These are phyloP conservation scores for Operophtera brumata DNA, from an alignment of 2,888 invertebrate genomes.

Conservation along the genomic window DNA sequence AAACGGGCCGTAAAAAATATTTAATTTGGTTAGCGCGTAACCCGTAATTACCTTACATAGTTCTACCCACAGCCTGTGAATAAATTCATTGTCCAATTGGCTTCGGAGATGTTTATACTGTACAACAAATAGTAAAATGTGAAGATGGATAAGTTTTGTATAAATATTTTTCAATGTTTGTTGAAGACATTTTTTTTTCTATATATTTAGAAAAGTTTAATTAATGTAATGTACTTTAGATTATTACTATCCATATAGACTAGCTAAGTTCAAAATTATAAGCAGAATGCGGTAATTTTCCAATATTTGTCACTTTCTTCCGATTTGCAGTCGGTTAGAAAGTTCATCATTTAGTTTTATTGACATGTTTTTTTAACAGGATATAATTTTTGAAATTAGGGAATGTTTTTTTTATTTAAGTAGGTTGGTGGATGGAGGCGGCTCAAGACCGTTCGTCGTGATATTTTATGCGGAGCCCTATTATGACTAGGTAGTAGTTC, in stretches of 20 bases:
- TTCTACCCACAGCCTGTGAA: constrained; percentile 53
- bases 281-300: too few species aligned
- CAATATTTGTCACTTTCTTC: too few species aligned
- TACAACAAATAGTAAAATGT: constrained; percentile 15
- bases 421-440: neutral
- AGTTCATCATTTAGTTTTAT: too few species aligned
- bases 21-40: constrained; percentile 67
- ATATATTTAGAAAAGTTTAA: too few species aligned
- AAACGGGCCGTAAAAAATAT: constrained; percentile 66
- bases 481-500: too few species aligned
- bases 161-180: neutral
- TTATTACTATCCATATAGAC: too few species aligned
- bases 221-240: too few species aligned
- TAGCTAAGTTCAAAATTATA: too few species aligned
- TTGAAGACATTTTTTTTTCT: neutral
- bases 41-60: constrained; percentile 64
- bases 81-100: constrained; percentile 53
- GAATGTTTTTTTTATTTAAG: neutral
- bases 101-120: constrained; percentile 27
- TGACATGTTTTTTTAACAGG: too few species aligned
- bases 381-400: neutral
- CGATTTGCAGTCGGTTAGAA: too few species aligned
- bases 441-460: too few species aligned
- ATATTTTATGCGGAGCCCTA: too few species aligned
- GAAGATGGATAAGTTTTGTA: neutral